A percentile compares a stretch with the other conserved stretches of the same genome.
Evolutionary conservation across 2,113 vertebrate genomes (phyloP).

Genomic region (Poecilia latipinna): DNA sequence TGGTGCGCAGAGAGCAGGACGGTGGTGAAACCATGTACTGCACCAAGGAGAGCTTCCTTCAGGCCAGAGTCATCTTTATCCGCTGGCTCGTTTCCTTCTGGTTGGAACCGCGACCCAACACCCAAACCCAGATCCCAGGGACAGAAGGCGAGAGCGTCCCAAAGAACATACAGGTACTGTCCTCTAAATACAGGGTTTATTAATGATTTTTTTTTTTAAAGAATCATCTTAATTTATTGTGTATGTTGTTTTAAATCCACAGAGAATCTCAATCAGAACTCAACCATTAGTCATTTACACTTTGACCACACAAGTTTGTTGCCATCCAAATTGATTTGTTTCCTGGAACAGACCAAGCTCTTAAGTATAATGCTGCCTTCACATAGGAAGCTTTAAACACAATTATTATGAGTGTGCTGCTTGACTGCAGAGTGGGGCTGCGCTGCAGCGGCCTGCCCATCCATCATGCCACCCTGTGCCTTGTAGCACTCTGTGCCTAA

Average conservation of each 20-base stretch:
- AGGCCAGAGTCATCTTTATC: conserved; percentile 96
- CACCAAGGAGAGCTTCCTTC: conserved; percentile 97
- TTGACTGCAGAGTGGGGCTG: not conserved
- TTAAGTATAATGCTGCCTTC: no score
- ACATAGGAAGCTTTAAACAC: not conserved
- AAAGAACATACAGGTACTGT: conserved; percentile 96
- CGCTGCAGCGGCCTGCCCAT: not conserved
- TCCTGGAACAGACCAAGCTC: no score
- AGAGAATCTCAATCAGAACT: not conserved
- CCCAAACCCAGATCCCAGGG: conserved; percentile 92
- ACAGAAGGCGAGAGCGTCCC: conserved; percentile 96
- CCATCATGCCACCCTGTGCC: no score
- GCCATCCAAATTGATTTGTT: not conserved
- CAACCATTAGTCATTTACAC: not conserved
- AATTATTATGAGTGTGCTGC: not conserved
- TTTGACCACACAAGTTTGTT: not conserved
- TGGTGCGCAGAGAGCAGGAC: conserved; percentile 93
- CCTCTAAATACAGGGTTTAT: no score
- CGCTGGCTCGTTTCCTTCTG: conserved; percentile 99
- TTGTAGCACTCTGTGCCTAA: not conserved
- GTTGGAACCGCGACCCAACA: conserved; percentile 93
- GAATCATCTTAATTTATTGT: not conserved
- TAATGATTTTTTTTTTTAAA: not conserved
- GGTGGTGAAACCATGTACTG: conserved; percentile 91
- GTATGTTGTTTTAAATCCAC: not conserved